These are phyloP conservation scores for Cordilura impudica DNA, from an alignment of 2,888 invertebrate genomes.

Conservation along the genomic window DNA sequence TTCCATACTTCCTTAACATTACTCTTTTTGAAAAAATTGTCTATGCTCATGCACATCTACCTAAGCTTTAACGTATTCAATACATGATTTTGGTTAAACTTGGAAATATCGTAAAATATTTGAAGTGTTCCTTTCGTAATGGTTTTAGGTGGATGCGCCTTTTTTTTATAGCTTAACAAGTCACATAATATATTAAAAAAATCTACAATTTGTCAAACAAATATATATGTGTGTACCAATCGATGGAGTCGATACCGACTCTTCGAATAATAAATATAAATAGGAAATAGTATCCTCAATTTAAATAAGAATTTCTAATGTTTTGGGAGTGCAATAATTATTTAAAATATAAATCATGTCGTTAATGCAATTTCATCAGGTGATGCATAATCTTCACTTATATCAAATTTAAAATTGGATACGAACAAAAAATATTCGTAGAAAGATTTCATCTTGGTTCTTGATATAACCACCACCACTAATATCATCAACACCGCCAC, in stretches of 20 bases:
- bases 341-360: constrained; percentile 28
- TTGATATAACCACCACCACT: constrained; percentile 33
- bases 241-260: constrained; percentile 18
- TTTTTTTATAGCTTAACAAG: constrained; percentile 14
- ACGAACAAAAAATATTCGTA: constrained; percentile 17
- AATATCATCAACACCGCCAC: constrained; percentile 7
- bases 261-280: background rate
- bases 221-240: constrained; percentile 60
- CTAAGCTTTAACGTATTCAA: constrained; percentile 60
- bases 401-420: constrained; percentile 48
- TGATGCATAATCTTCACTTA: constrained; percentile 43
- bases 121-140: constrained; percentile 34
- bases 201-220: constrained; percentile 34
- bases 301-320: background rate
- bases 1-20: constrained; percentile 49
- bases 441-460: constrained; percentile 18
- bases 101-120: constrained; percentile 72
- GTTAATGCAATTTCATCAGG: constrained; percentile 16
- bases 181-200: constrained; percentile 66
- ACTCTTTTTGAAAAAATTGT: constrained; percentile 36
- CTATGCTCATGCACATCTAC: constrained; percentile 50
- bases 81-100: constrained; percentile 70
- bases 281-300: background rate
- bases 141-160: constrained; percentile 53
- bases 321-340: constrained; percentile 43